phyloP scores from a whole-genome alignment of 1,140 invertebrate species.

The Leptinotarsa lineolata region DNA sequence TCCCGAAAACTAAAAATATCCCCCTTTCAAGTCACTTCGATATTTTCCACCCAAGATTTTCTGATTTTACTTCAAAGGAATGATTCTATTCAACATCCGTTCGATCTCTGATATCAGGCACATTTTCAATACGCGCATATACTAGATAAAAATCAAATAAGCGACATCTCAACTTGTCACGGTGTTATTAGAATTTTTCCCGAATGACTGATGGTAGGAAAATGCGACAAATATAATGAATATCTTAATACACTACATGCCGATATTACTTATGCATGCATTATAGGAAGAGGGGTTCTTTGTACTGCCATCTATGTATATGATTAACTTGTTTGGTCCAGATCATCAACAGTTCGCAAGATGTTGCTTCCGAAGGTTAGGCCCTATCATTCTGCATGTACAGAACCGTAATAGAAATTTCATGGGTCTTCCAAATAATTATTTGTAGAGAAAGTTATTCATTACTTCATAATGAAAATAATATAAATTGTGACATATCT shows the following conservation, averaged over 20 bases:
- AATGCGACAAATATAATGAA: slow-evolving; percentile 31
- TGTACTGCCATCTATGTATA: slow-evolving; percentile 44
- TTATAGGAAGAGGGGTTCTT: slow-evolving; percentile 37
- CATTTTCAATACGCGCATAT: not conserved
- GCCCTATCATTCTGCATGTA: slow-evolving; percentile 29
- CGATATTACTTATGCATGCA: slow-evolving; percentile 38
- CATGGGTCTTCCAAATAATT: too few species aligned
- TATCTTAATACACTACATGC: slow-evolving; percentile 39
- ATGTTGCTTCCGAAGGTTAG: slow-evolving; percentile 16
- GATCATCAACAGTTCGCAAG: slow-evolving; percentile 35
- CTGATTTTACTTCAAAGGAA: too few species aligned
- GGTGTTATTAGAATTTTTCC: slow-evolving; percentile 4
- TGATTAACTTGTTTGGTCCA: slow-evolving; percentile 44
- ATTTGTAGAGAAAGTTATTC: too few species aligned
- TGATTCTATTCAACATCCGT: too few species aligned
- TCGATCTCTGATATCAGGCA: not conserved
- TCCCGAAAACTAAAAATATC: too few species aligned
- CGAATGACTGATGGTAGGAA: slow-evolving; percentile 4
- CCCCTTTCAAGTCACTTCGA: too few species aligned
- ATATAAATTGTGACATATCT: too few species aligned
- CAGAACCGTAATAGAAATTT: slow-evolving; percentile 12
- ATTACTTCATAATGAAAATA: too few species aligned
- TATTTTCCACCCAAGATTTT: too few species aligned
- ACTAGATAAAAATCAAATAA: not conserved
- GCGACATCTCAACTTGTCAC: slow-evolving; percentile 1